Base-by-base conservation (phyloP, 2,797 vertebrate genomes). In the Tarsius wallacei region DNA sequence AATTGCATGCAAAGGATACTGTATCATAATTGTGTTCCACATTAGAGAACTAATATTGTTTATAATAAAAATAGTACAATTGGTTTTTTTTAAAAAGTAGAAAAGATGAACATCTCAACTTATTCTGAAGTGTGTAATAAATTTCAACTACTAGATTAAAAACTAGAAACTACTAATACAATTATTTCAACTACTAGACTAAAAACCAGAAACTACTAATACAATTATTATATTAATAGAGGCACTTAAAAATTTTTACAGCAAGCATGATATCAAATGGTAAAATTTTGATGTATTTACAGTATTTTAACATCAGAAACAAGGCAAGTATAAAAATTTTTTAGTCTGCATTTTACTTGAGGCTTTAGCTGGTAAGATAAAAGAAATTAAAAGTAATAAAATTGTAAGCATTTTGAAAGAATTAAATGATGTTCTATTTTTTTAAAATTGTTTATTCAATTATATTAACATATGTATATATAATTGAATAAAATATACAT, bases 241-340 rank as follows among this genome's bases (percentile, higher is more conserved):
- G 47, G 8, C 31, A 42, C 28, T 86, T 61, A 15, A 82, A 78
- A 82, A 91, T 36, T 88, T 16, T n/a, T 64, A 19, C 0, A 71
- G n/a, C 31, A 91, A 93, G 4, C 4, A 57, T 84, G 36, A 59
- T 33, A 42, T 22, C 4, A 49, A 70, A 70, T 19, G 36, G 5
- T 87, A 14, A 87, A 66, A 64, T 24, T n/a, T 71, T 21, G 22
- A 80, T 36, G 3, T 66, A 76, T 51, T 76, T 88, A 76, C 16
- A 51, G 13, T 36, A 36, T 55, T 61, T 95, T 84, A 68, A 94
- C 17, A 70, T 68, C 24, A 87, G 36, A 80, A 95, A 83, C 2
- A 77, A 91, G 66, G 24, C 1, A 53, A 31, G 0, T 42, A 24
- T 51, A 31, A 36, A 11, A 3, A 28, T 47, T 93, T 66, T 26